Percentiles rank a stretch among this genome's conserved stretches.
Evolutionary conservation across 2,888 invertebrate genomes (phyloP).

Genomic region (Diogma glabrata): DNA sequence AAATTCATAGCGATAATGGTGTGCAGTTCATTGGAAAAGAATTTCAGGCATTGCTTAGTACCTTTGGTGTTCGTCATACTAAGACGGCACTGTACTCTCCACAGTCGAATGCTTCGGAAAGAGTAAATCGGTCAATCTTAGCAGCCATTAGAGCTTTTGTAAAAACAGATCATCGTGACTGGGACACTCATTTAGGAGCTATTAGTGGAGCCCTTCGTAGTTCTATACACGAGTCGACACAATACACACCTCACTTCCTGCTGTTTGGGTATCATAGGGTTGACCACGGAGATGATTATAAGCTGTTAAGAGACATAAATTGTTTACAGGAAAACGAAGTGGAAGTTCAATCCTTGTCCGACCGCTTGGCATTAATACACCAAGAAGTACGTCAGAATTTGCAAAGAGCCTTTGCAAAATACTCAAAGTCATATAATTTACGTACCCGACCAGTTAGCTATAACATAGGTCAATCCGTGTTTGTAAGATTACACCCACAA

Average conservation of each 20-base stretch:
- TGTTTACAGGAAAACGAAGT: neutral
- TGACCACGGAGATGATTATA: neutral
- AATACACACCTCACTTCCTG: slow-evolving; percentile 20
- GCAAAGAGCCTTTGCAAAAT: neutral
- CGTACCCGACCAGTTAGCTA: neutral
- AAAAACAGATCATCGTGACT: slow-evolving; percentile 15
- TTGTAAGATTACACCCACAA: neutral
- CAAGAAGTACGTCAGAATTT: neutral
- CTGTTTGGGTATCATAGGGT: slow-evolving; percentile 20
- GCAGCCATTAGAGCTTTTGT: slow-evolving; percentile 23
- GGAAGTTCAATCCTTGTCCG: neutral
- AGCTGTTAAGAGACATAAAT: too few relatives aligned
- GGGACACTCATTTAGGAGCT: slow-evolving; percentile 21
- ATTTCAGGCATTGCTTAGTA: slow-evolving; percentile 10
- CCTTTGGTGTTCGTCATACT: slow-evolving; percentile 11
- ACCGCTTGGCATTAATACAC: neutral
- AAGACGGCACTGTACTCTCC: slow-evolving; percentile 23
- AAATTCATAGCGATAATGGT: slow-evolving; percentile 19
- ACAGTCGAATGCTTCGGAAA: slow-evolving; percentile 25
- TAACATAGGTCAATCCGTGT: neutral
- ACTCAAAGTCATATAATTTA: neutral
- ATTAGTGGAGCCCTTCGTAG: slow-evolving; percentile 22
- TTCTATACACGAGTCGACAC: slow-evolving; percentile 21
- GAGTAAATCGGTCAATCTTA: slow-evolving; percentile 22
- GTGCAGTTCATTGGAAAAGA: slow-evolving; percentile 15